Base-by-base conservation (phyloP, 2,888 invertebrate species). In the Margaritifera margaritifera region DNA sequence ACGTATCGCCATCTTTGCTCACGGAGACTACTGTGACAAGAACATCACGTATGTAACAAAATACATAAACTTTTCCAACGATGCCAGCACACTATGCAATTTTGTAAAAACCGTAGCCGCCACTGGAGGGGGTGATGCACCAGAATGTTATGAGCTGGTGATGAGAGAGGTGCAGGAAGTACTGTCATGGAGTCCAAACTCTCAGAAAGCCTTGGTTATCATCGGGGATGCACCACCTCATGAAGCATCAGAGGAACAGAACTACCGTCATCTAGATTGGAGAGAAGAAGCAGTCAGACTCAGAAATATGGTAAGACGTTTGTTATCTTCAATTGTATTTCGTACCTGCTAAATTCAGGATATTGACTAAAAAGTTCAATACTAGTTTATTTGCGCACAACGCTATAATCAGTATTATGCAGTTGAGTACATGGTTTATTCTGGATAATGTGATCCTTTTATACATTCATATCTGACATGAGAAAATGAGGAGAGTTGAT, bases 81-180 rank as follows among this genome's bases (percentile, higher is more conserved):
- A 71, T 50, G 64, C 66, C 6, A 68, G 25, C 42, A 59, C 50
- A 5, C 64, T 75, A 6, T 75, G 72, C 42, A 55, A 65, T 20
- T 75, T 75, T 64, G 75, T 75, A 1, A 31, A 50, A 15, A 57
- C 62, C 60, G 75, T 72, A 6, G 57, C 2, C 1, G 55, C 53
- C 20, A 75, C 75, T 15, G 62, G 72, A 5, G 85, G 85, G 0
- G 80, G 84, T 5, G 84, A 84, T 63, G 59, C 59, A 50, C 80
- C 78, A 4, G 84, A 84, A 67, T 84, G 83, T 57, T 85, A 85
- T 61, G 85, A 85, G 66, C 74, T 85, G 59, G 85, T 84, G 11
- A 79, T 85, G 65, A 64, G 75, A 55, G 72, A 84, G 52, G 83
- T 78, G 0, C 77, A 82, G n/a, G 75, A 78, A 53, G 62, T 75